These are phyloP conservation scores for Pardosa pseudoannulata DNA, from an alignment of 2,888 invertebrate genomes.

Conservation along the genomic window DNA sequence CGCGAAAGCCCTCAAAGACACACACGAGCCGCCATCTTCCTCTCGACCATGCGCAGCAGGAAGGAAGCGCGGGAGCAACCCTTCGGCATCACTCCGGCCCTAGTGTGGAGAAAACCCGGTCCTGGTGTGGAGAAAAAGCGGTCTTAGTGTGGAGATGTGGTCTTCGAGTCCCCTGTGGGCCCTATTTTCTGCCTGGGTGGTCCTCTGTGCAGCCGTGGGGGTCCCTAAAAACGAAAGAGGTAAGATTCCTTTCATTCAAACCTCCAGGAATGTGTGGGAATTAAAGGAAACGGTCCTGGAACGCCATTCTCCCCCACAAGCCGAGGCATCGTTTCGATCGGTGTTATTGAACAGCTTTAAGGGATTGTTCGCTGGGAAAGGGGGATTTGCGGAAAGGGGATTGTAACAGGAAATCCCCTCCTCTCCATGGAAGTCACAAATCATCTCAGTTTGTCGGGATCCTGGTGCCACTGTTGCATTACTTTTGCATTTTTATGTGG, in stretches of 20 bases:
- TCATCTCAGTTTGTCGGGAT: background rate
- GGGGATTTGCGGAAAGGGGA: background rate
- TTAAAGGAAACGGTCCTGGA: background rate
- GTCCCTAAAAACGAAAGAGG: constrained; percentile 66
- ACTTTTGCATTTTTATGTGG: too few species aligned
- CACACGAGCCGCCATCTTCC: constrained; percentile 34
- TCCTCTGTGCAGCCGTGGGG: constrained; percentile 57
- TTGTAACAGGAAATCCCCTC: constrained; percentile 7
- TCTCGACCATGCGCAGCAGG: constrained; percentile 52
- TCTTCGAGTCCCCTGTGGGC: constrained; percentile 13
- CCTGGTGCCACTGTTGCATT: background rate
- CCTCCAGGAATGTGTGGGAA: background rate
- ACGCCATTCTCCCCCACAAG: constrained; percentile 1
- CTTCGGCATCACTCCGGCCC: constrained; percentile 6
- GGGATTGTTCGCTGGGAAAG: background rate
- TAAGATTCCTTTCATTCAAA: constrained; percentile 8
- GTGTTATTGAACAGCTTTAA: constrained; percentile 7
- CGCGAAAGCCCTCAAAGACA: constrained; percentile 7
- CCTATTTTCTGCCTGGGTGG: constrained; percentile 43
- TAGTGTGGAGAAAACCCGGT: constrained; percentile 1
- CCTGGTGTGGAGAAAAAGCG: constrained; percentile 4
- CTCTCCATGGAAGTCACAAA: constrained; percentile 7
- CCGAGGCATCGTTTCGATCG: background rate
- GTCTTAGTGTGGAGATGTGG: constrained; percentile 20
- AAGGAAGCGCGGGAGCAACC: constrained; percentile 45